Evolutionary conservation across 2,797 vertebrate genomes (phyloP), one percentile per base, ranked within the genome.

Genomic region (Acanthurus lineatus): DNA sequence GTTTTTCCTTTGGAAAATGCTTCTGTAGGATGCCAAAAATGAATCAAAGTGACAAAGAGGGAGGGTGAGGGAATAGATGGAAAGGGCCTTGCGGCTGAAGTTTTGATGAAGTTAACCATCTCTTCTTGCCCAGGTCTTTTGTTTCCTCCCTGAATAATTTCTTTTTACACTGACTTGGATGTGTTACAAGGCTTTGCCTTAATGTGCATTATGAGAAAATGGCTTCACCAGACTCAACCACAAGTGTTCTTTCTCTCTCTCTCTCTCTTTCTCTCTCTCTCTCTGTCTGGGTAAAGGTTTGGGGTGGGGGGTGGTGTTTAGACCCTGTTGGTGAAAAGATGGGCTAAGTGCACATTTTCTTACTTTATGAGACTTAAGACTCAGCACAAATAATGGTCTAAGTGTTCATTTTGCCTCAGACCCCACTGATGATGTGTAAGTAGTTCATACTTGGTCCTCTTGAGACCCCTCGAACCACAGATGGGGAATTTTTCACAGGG

Each of bases 181-280:
- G 79, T 88, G 90, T 86, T 91, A 87, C 83, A 91, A 77, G 77
- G 77, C 87, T 91, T 86, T 91, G 80, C 87, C 83, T 83, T 84
- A 88, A 90, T 91, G 91, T 94, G 87, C 91, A 88, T 94, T 92
- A 93, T 88, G 85, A 92, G 90, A 91, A 95, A 94, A 95, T 94
- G 92, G 86, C 86, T 94, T 92, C 87, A 89, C 79, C 94, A 94
- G 94, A 91, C 70, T 52, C 68, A 20, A 94, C 93, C 94, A 76
- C 91, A 92, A 88, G 80, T 82, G 82, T 69, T 89, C 69, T 86
- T 73, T 85, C 20, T 0, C 65, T 88, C 56, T 88, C 69, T 84
- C 82, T 77, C 64, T 84, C 77, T 90, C 79, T 75, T 61, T 60
- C 61, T 75, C 63, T 70, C 57, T 62, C 51, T 67, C 72, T 60